These are phyloP conservation scores for Monomorium pharaonis DNA, from an alignment of 1,140 invertebrate species.

Conservation along the genomic window DNA sequence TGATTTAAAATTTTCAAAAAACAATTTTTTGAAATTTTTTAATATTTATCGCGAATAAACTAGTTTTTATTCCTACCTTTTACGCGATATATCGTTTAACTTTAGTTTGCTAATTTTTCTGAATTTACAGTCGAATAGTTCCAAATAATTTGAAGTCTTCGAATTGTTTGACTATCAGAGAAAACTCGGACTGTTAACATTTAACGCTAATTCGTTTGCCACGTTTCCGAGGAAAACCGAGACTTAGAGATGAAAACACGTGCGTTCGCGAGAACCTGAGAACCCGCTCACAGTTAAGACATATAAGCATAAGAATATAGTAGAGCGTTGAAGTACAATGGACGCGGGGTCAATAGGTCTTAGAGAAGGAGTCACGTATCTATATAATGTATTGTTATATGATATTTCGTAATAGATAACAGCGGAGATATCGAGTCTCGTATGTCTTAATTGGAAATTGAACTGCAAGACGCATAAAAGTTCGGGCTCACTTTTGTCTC, in stretches of 20 bases:
- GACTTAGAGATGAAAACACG: not conserved
- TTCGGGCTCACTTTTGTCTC: not conserved
- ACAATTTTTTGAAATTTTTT: not conserved
- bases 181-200: not conserved
- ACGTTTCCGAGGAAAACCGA: not conserved
- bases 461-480: not conserved
- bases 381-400: not conserved
- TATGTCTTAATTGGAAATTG: not conserved
- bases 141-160: not conserved
- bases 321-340: not conserved
- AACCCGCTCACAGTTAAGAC: not conserved
- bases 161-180: not conserved
- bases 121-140: not conserved
- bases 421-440: not conserved
- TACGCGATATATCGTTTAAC: not conserved
- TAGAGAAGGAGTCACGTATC: not conserved
- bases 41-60: not conserved
- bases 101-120: not conserved
- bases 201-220: not conserved
- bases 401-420: not conserved
- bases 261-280: not conserved
- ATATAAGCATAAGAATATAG: conserved; percentile 17
- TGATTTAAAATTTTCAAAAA: no score
- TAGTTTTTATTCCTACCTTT: not conserved
- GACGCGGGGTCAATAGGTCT: not conserved